phyloP scores from a whole-genome alignment of 2,113 vertebrate genomes.

The Tautogolabrus adspersus region DNA sequence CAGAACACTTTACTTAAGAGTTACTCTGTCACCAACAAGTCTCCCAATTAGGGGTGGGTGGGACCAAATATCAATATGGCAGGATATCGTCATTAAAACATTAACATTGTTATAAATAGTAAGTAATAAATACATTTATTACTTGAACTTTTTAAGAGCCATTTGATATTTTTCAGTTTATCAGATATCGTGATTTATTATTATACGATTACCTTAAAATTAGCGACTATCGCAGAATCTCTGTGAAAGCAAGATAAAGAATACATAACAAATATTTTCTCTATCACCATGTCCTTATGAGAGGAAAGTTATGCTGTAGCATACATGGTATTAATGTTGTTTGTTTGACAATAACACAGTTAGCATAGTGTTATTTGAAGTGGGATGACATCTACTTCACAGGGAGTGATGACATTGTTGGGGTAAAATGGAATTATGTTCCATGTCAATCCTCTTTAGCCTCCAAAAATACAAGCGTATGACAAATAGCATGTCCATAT shows the following conservation, averaged over 20 bases:
- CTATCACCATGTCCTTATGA: too few relatives aligned
- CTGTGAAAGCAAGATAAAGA: too few relatives aligned
- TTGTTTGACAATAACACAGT: neutral
- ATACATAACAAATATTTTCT: too few relatives aligned
- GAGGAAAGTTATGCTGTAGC: neutral
- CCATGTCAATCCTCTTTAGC: neutral
- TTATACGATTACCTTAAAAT: too few relatives aligned
- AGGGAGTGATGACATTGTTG: neutral
- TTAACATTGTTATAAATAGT: too few relatives aligned
- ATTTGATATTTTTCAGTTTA: too few relatives aligned
- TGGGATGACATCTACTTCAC: neutral
- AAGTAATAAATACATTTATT: too few relatives aligned
- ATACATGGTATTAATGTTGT: neutral
- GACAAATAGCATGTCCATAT: neutral
- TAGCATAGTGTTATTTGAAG: neutral
- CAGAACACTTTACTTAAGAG: neutral
- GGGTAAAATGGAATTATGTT: neutral
- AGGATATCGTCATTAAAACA: too few relatives aligned
- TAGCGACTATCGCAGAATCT: too few relatives aligned
- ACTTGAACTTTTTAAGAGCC: too few relatives aligned
- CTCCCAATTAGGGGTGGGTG: neutral
- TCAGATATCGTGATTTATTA: too few relatives aligned
- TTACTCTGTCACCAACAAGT: neutral
- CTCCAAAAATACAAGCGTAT: slow-evolving; percentile 1
- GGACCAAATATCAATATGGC: neutral